Conservation (phyloP, 1,140 invertebrate species). For the Palaemon carinicauda region DNA sequence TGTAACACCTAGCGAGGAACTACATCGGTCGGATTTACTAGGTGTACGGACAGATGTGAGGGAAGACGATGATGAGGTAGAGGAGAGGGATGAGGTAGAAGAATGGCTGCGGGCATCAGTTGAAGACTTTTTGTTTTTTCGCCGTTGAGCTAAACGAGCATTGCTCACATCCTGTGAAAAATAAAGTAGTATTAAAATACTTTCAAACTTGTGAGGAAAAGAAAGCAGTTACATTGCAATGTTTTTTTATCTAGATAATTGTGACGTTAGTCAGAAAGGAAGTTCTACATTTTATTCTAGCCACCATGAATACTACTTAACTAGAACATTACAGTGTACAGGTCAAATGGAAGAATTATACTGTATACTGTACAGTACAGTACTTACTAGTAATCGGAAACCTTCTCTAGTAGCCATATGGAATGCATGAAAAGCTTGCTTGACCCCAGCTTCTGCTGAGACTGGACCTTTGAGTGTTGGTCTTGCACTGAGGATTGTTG, state of each 20-base stretch:
- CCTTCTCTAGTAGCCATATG: slow-evolving; percentile 76
- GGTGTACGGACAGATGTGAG: slow-evolving; percentile 62
- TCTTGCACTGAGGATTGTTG: slow-evolving; percentile 66
- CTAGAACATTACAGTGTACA: not conserved
- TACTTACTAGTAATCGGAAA: slow-evolving; percentile 65
- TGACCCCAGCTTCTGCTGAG: slow-evolving; percentile 67
- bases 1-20: slow-evolving; percentile 63
- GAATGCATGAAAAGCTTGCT: slow-evolving; percentile 75
- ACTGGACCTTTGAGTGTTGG: slow-evolving; percentile 60
- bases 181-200: too few species aligned
- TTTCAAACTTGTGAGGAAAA: too few species aligned
- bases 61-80: slow-evolving; percentile 61
- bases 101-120: slow-evolving; percentile 66
- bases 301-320: not conserved
- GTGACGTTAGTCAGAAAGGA: too few species aligned
- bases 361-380: too few species aligned
- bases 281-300: too few species aligned
- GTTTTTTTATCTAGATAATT: too few species aligned
- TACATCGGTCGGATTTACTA: slow-evolving; percentile 59
- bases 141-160: slow-evolving; percentile 76
- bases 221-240: too few species aligned
- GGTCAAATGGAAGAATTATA: not conserved
- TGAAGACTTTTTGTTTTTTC: slow-evolving; percentile 74
- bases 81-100: slow-evolving; percentile 67
- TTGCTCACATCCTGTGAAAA: slow-evolving; percentile 70